phyloP scores from a whole-genome alignment of 2,888 invertebrate genomes.

The Scrobipalpa costella region DNA sequence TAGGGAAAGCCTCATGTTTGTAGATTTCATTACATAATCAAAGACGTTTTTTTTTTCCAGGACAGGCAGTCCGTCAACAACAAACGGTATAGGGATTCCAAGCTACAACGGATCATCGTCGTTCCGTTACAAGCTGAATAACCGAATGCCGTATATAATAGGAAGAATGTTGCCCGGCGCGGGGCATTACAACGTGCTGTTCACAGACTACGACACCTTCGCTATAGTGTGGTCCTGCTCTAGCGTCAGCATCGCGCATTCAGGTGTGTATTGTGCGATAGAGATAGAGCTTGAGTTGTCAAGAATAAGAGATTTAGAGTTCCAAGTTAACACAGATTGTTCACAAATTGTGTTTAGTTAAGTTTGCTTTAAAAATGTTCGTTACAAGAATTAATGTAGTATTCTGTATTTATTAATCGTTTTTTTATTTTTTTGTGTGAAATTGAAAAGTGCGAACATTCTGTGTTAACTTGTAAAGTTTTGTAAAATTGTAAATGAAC shows the following conservation, averaged over 20 bases:
- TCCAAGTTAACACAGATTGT: too few species aligned
- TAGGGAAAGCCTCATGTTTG: too few species aligned
- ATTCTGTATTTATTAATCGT: background rate
- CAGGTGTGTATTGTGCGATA: slow-evolving; percentile 57
- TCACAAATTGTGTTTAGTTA: too few species aligned
- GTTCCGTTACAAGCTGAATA: slow-evolving; percentile 82
- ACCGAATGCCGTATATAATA: slow-evolving; percentile 83
- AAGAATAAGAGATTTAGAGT: too few species aligned
- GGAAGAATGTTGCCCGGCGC: slow-evolving; percentile 86
- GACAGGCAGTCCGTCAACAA: slow-evolving; percentile 82
- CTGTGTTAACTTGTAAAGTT: slow-evolving; percentile 2
- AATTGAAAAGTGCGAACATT: background rate
- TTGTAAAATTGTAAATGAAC: background rate
- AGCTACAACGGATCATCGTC: slow-evolving; percentile 79
- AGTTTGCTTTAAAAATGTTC: too few species aligned
- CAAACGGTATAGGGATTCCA: slow-evolving; percentile 83
- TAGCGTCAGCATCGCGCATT: slow-evolving; percentile 82
- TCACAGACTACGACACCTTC: slow-evolving; percentile 87
- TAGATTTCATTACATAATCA: background rate
- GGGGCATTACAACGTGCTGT: slow-evolving; percentile 86
- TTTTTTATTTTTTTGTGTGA: background rate
- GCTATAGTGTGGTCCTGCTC: slow-evolving; percentile 88
- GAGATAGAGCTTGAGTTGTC: too few species aligned
- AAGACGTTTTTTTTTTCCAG: slow-evolving; percentile 58
- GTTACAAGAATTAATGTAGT: slow-evolving; percentile 25